Conservation (phyloP, 2,113 vertebrate species). For the Abramis brama region DNA sequence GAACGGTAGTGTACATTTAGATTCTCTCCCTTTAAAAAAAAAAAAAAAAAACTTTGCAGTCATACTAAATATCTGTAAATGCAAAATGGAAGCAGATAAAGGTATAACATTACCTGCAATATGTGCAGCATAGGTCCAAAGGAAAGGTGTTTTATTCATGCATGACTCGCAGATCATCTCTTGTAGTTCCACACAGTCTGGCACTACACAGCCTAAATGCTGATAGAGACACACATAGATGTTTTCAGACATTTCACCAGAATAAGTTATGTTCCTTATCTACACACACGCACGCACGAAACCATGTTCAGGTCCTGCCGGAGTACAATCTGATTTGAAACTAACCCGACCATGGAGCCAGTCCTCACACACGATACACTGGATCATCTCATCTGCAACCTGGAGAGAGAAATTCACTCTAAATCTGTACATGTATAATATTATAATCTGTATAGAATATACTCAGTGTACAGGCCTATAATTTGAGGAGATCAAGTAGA, state of each 20-base stretch:
- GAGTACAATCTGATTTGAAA: not conserved
- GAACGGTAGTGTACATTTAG: not conserved
- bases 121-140: constrained; percentile 85
- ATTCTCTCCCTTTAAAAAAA: not conserved
- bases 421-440: too few relatives aligned
- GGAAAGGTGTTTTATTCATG: constrained; percentile 85
- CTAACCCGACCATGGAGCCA: constrained; percentile 98
- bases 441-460: too few relatives aligned
- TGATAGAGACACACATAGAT: constrained; percentile 57
- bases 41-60: not conserved
- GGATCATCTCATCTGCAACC: constrained; percentile 96
- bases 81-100: not conserved
- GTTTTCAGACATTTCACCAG: not conserved
- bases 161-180: constrained; percentile 96
- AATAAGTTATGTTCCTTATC: not conserved
- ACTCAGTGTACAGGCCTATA: too few relatives aligned
- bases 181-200: constrained; percentile 90
- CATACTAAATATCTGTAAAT: constrained; percentile 3
- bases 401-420: constrained; percentile 41
- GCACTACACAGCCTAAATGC: constrained; percentile 87
- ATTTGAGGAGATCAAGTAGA: too few relatives aligned
- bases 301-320: not conserved
- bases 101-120: constrained; percentile 80
- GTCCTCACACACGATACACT: constrained; percentile 96
- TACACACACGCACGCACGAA: not conserved